These are phyloP conservation scores for Varanus salvator DNA, from an alignment of 2,113 vertebrate species.

Conservation along the genomic window DNA sequence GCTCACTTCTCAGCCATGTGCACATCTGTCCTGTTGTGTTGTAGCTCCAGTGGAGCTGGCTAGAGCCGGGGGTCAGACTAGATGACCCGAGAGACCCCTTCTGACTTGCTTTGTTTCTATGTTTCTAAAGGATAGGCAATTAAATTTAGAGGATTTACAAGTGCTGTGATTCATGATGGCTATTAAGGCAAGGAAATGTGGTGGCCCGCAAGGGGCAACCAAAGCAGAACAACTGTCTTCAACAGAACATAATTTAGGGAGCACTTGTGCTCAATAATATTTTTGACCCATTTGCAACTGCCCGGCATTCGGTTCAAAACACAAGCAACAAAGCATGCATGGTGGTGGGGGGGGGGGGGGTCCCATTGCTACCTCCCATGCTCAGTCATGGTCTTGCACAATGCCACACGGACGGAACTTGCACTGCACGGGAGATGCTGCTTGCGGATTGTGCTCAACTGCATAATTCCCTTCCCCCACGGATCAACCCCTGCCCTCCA, in stretches of 20 bases:
- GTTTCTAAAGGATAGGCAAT: too few relatives aligned
- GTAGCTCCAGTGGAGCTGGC: too few relatives aligned
- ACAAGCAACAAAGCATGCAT: too few relatives aligned
- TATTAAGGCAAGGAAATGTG: too few relatives aligned
- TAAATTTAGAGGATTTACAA: neutral
- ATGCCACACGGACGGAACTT: neutral
- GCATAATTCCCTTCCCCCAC: too few relatives aligned
- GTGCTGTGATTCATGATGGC: neutral
- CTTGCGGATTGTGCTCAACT: neutral
- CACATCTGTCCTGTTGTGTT: neutral
- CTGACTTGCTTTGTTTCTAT: too few relatives aligned
- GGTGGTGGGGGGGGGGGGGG: too few relatives aligned
- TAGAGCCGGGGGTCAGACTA: too few relatives aligned
- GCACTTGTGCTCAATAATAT: neutral
- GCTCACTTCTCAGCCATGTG: neutral
- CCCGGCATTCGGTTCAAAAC: neutral
- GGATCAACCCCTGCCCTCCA: too few relatives aligned
- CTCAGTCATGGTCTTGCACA: neutral
- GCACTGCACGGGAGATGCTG: neutral
- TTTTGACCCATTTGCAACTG: neutral
- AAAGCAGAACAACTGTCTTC: neutral
- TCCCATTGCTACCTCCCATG: neutral
- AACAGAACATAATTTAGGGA: neutral
- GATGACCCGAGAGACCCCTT: too few relatives aligned
- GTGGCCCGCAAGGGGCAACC: neutral